Evolutionary conservation across 2,888 invertebrate genomes (phyloP).

Genomic region (Eupithecia pulchellata): DNA sequence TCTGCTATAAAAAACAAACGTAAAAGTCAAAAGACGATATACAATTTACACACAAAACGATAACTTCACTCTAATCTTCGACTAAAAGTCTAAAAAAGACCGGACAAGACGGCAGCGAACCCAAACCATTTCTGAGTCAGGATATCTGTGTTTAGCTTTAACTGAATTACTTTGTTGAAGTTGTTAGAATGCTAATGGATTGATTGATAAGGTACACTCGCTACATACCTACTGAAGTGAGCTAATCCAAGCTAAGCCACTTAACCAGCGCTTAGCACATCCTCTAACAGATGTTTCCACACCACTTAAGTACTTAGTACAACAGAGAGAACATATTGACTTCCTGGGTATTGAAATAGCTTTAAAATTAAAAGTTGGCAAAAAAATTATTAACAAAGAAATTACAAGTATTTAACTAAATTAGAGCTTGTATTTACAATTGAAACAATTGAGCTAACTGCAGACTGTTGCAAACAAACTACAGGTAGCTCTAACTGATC

Average conservation of each 20-base stretch:
- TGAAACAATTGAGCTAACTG: too few relatives aligned
- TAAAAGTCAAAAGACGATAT: too few relatives aligned
- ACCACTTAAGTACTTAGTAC: not conserved
- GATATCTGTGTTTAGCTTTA: not conserved
- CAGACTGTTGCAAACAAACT: too few relatives aligned
- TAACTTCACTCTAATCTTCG: too few relatives aligned
- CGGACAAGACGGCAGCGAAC: not conserved
- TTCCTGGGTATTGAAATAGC: too few relatives aligned
- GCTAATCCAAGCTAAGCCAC: constrained; percentile 3
- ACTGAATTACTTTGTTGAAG: constrained; percentile 9
- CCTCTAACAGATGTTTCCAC: not conserved
- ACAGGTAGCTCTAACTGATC: too few relatives aligned
- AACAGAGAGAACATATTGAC: not conserved
- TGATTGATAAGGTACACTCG: not conserved
- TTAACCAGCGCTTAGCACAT: not conserved
- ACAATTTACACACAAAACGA: too few relatives aligned
- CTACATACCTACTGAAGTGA: not conserved
- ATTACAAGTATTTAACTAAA: too few relatives aligned
- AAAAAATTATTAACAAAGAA: too few relatives aligned
- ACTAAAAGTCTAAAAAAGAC: not conserved
- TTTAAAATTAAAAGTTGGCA: too few relatives aligned
- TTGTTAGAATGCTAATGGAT: constrained; percentile 1
- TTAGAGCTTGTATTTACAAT: too few relatives aligned
- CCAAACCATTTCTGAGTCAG: not conserved
- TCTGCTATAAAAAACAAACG: too few relatives aligned